These are phyloP conservation scores for Ianthella basta DNA, from an alignment of 37 sponge, comb jelly and placozoan genomes.

Conservation along the genomic window DNA sequence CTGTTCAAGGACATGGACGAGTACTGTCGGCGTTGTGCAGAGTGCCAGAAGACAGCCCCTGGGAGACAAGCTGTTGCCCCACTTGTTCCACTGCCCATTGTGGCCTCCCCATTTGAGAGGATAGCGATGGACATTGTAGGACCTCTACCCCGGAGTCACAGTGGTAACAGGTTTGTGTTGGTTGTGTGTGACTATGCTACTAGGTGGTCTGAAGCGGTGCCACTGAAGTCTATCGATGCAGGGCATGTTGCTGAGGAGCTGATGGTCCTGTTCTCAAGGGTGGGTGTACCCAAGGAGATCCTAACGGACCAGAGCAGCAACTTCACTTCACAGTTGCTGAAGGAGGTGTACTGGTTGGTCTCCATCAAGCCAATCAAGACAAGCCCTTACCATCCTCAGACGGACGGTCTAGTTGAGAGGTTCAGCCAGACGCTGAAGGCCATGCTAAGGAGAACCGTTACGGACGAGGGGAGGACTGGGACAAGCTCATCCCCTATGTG, in stretches of 20 bases:
- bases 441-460: neutral
- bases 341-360: slow-evolving; percentile 42
- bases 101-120: slow-evolving; percentile 4
- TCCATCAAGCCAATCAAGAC: slow-evolving; percentile 37
- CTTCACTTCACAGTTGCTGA: slow-evolving; percentile 38
- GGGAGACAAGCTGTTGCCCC: neutral
- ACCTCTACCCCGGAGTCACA: slow-evolving; percentile 23
- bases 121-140: slow-evolving; percentile 28
- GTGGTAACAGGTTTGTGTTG: slow-evolving; percentile 9
- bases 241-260: slow-evolving; percentile 41
- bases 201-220: slow-evolving; percentile 46
- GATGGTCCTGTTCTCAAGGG: slow-evolving; percentile 26
- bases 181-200: slow-evolving; percentile 41
- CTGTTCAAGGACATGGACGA: neutral
- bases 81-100: slow-evolving; percentile 10
- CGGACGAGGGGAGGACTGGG: neutral
- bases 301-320: slow-evolving; percentile 45
- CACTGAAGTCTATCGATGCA: slow-evolving; percentile 31
- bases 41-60: slow-evolving; percentile 27
- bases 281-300: slow-evolving; percentile 45
- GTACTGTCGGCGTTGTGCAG: neutral
- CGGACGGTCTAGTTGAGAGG: slow-evolving; percentile 49
- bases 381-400: slow-evolving; percentile 56
- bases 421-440: slow-evolving; percentile 43
- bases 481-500: slow-evolving; percentile 12